Percentiles rank a stretch among this genome's conserved stretches.
Evolutionary conservation across 2,888 invertebrate genomes (phyloP).

Genomic region (Meiosimyza decipiens): DNA sequence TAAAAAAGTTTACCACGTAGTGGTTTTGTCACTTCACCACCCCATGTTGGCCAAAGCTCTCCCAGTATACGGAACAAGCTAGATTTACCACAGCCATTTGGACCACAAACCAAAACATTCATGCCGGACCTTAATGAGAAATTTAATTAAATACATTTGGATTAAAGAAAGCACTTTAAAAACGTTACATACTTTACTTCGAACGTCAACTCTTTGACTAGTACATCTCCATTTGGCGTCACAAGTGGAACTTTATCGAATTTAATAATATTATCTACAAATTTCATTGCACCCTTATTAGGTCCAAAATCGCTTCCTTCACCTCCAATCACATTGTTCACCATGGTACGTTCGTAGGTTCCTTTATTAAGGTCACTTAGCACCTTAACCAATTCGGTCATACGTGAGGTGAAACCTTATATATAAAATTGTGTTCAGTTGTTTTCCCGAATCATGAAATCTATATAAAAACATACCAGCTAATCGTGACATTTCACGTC

Average conservation of each 20-base stretch:
- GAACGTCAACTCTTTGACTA: slow-evolving; percentile 88
- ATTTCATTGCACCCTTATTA: slow-evolving; percentile 82
- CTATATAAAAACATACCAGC: slow-evolving; percentile 72
- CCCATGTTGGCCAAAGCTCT: slow-evolving; percentile 97
- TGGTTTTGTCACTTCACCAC: slow-evolving; percentile 94
- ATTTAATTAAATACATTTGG: not conserved
- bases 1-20: slow-evolving; percentile 90
- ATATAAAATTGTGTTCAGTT: not conserved
- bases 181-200: slow-evolving; percentile 77
- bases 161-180: too few relatives aligned
- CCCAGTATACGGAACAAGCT: slow-evolving; percentile 96
- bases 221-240: slow-evolving; percentile 96
- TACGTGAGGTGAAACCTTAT: slow-evolving; percentile 83
- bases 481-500: slow-evolving; percentile 91
- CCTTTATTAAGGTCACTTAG: slow-evolving; percentile 85
- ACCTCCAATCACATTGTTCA: slow-evolving; percentile 62
- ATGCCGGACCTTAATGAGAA: slow-evolving; percentile 79
- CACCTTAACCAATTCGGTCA: slow-evolving; percentile 88
- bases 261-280: slow-evolving; percentile 88
- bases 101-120: slow-evolving; percentile 98
- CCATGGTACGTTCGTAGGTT: slow-evolving; percentile 74
- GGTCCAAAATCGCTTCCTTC: slow-evolving; percentile 69
- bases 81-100: slow-evolving; percentile 98
- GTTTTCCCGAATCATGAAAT: not conserved
- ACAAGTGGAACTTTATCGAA: slow-evolving; percentile 95